A percentile compares a stretch with the other conserved stretches of the same genome.
phyloP scores from a whole-genome alignment of 2,888 invertebrate species.

The Sipha maydis region DNA sequence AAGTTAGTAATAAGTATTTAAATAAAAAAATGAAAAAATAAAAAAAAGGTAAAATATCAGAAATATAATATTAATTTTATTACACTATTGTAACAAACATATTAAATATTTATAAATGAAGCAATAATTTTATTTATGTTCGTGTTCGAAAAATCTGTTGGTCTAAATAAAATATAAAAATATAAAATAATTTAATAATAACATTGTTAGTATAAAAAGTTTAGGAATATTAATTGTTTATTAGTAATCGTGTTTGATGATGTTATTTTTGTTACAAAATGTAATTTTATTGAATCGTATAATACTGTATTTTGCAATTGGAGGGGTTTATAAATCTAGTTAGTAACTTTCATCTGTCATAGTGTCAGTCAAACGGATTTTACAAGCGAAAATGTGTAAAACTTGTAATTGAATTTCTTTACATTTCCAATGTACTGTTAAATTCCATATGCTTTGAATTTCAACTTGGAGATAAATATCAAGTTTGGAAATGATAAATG shows the following conservation, averaged over 20 bases:
- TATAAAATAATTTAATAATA: no score
- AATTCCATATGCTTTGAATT: background rate
- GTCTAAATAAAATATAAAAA: no score
- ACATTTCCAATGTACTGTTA: background rate
- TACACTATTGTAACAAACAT: no score
- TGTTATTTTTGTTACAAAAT: background rate
- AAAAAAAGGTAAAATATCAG: no score
- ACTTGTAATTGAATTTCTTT: background rate
- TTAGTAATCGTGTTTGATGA: background rate
- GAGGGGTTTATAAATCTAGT: background rate
- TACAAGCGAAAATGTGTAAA: background rate
- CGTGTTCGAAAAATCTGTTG: no score
- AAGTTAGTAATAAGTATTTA: no score
- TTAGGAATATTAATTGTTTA: background rate
- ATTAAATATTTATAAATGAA: no score
- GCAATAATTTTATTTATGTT: no score
- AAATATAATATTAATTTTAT: no score
- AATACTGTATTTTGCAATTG: background rate
- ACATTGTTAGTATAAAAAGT: no score
- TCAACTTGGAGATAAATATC: background rate
- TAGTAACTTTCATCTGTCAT: background rate
- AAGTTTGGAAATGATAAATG: background rate
- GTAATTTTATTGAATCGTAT: background rate
- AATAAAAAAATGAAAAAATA: no score
- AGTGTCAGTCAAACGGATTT: conserved; percentile 12